phyloP scores from a whole-genome alignment of 2,113 vertebrate genomes.

The Callochromis pleurospilus region DNA sequence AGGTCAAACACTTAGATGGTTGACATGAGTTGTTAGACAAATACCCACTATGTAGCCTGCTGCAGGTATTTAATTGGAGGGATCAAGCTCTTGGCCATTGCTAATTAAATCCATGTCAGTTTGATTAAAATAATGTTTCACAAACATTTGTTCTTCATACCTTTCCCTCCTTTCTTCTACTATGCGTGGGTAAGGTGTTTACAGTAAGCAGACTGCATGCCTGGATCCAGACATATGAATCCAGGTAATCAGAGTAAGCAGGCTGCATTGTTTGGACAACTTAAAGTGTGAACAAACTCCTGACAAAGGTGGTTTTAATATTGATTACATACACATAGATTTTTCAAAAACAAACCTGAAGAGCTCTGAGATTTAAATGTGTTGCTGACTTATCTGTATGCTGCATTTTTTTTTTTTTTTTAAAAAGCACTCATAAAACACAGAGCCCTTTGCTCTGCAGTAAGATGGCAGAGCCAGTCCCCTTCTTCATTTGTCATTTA shows the following conservation, averaged over 20 bases:
- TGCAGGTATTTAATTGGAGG: slow-evolving; percentile 16
- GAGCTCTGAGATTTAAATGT: neutral
- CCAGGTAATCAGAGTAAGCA: neutral
- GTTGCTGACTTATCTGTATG: neutral
- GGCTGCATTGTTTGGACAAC: neutral
- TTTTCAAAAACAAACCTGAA: neutral
- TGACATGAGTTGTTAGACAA: slow-evolving; percentile 8
- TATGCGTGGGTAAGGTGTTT: neutral
- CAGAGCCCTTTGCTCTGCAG: slow-evolving; percentile 29
- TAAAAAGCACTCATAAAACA: slow-evolving; percentile 11
- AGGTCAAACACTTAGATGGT: slow-evolving; percentile 19
- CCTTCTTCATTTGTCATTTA: slow-evolving; percentile 25
- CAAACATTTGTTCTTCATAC: neutral
- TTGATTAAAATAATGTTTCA: neutral
- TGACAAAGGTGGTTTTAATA: neutral
- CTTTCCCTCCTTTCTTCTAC: neutral
- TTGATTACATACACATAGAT: neutral
- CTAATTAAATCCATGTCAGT: slow-evolving; percentile 9
- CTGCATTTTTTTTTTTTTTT: too few relatives aligned
- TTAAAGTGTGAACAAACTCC: neutral
- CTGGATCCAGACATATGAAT: neutral
- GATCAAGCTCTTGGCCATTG: neutral
- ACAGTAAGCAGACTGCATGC: neutral
- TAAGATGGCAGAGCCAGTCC: neutral
- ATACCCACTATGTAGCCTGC: slow-evolving; percentile 3